Base-by-base conservation (phyloP, 1,140 invertebrate genomes). In the Trichonephila clavata region DNA sequence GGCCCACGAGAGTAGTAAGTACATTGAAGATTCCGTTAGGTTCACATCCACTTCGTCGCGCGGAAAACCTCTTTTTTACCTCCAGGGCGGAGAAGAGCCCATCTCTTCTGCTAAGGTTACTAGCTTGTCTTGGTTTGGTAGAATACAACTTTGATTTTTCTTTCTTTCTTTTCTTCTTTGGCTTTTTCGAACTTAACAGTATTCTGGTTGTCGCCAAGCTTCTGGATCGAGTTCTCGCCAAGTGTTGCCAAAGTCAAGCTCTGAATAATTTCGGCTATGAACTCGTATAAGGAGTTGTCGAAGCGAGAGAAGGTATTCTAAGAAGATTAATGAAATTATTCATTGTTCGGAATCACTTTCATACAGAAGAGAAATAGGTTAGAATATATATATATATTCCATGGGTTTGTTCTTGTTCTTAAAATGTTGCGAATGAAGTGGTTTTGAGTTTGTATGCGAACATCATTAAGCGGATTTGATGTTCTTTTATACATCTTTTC, bases 51-150 rank as follows among this genome's bases (percentile, higher is more conserved):
- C 43, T 90, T 27, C 21, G 65, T 3, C 14, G 39, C 10, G 24
- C 21, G 77, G 57, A 83, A 83, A 80, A 27, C 90, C 68, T 63
- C 77, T 57, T 77, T 91, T 83, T 91, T 27, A 84, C 77, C 90
- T 84, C 20, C 27, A 84, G 90, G 77, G 90, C 57, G 32, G 90
- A 63, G 63, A 50, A 57, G 39, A 59, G 50, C n/a, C 20, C 43
- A 83, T 59, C 81, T 57, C 81, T 14, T 83, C 81, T 59, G 81
- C 20, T 21, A 27, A 57, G 81, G 71, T 77, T 77, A 27, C 71
- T 77, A 39, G 71, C 71, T 27, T 77, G 71, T 77, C 27, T 77
- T 77, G 68, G 71, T 77, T 77, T 77, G 71, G 71, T 39, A 6
- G 71, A 32, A 32, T 39, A 10, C 18, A 32, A 24, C 32, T 77